phyloP scores from a whole-genome alignment of 2,888 invertebrate species.

The Cartodere bifasciata region DNA sequence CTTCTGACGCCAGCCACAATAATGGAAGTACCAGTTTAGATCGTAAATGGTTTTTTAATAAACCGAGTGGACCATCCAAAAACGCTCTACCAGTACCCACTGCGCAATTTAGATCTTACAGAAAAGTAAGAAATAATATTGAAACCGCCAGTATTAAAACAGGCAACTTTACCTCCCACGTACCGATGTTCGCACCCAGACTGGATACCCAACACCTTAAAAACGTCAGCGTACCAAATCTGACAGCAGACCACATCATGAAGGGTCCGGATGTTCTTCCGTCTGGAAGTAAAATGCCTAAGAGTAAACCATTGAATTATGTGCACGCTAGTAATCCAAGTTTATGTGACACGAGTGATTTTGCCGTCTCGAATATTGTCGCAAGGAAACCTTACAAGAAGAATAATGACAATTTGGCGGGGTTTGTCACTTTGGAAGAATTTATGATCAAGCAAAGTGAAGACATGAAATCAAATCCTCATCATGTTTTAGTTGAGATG shows the following conservation, averaged over 20 bases:
- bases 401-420: conserved; percentile 46
- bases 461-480: conserved; percentile 43
- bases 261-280: conserved; percentile 10
- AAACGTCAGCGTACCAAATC: conserved; percentile 30
- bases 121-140: conserved; percentile 43
- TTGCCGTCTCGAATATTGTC: conserved; percentile 23
- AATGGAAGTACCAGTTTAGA: conserved; percentile 54
- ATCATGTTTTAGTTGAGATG: conserved; percentile 25
- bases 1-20: conserved; percentile 34
- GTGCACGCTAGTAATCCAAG: conserved; percentile 62
- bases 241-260: conserved; percentile 21
- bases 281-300: conserved; percentile 13
- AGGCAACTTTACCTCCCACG: conserved; percentile 34
- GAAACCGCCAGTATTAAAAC: conserved; percentile 29
- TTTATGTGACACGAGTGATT: conserved; percentile 46
- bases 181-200: conserved; percentile 27
- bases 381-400: conserved; percentile 24
- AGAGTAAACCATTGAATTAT: conserved; percentile 44
- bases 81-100: conserved; percentile 62
- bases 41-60: conserved; percentile 52
- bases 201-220: conserved; percentile 23
- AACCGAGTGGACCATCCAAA: conserved; percentile 29
- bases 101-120: conserved; percentile 63
- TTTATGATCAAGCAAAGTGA: conserved; percentile 69
- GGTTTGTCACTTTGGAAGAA: conserved; percentile 64